Evolutionary conservation across 1,140 invertebrate genomes (phyloP).

Genomic region (Drosophila watanabei): DNA sequence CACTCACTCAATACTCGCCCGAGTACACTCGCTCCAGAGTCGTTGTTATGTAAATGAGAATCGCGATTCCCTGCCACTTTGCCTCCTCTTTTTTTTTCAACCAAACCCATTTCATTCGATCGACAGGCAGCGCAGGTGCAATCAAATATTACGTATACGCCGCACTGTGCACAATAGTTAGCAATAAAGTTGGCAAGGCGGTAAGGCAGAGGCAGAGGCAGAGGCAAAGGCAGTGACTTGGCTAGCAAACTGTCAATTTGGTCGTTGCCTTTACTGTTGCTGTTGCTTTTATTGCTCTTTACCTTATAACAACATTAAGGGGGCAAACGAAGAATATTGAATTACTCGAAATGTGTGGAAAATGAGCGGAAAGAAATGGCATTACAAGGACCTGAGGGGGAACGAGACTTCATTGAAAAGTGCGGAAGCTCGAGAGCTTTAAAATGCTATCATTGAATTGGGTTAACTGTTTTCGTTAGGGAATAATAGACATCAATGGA

Average conservation of each 20-base stretch:
- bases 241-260: slow-evolving; percentile 79
- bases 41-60: slow-evolving; percentile 81
- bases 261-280: slow-evolving; percentile 58
- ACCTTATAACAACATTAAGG: slow-evolving; percentile 56
- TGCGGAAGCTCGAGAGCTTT: slow-evolving; percentile 30
- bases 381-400: slow-evolving; percentile 9
- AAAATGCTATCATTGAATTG: slow-evolving; percentile 33
- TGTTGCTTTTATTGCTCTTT: slow-evolving; percentile 51
- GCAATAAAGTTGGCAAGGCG: slow-evolving; percentile 45
- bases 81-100: background rate
- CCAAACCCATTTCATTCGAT: slow-evolving; percentile 44
- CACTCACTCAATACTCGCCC: slow-evolving; percentile 40
- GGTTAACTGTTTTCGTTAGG: slow-evolving; percentile 1
- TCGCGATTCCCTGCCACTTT: slow-evolving; percentile 45
- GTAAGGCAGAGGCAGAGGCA: slow-evolving; percentile 4
- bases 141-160: slow-evolving; percentile 80
- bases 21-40: slow-evolving; percentile 31
- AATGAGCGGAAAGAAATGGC: slow-evolving; percentile 47
- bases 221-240: slow-evolving; percentile 27
- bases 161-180: slow-evolving; percentile 51
- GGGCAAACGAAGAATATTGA: slow-evolving; percentile 40
- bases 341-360: slow-evolving; percentile 52
- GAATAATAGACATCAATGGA: background rate
- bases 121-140: slow-evolving; percentile 73
- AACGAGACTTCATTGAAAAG: slow-evolving; percentile 13